Evolutionary conservation across 1,140 invertebrate genomes (phyloP), one percentile per base, ranked within the genome.

Genomic region (Diachasmimorpha longicaudata): DNA sequence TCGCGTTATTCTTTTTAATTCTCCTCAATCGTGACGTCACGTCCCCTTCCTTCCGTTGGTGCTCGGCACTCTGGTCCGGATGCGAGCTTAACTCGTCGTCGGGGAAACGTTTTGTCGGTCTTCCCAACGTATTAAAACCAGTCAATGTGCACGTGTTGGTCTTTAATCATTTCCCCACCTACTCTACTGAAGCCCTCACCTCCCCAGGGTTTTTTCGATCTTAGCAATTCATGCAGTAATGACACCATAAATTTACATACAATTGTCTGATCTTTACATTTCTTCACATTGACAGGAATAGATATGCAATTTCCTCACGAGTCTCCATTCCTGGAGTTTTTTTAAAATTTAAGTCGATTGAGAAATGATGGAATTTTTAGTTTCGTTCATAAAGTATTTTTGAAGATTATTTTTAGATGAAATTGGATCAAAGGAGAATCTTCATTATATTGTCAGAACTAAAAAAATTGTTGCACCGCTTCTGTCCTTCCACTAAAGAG

Each of bases 21-120:
- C 80, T 83, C 84, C 82, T 86, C 83, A 86, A 87, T 87, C 86
- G 81, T 87, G 81, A 88, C 85, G 87, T 88, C 86, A 87, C 81
- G 81, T 82, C 84, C 84, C 83, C 85, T 87, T 88, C 87, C 87
- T 88, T 88, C 86, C 87, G 85, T 80, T 87, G 21, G 58, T 66
- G 25, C 23, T 19, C 78, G 80, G 82, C 81, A 82, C 83, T 44
- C 48, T 63, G 79, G 81, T 84, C 84, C 86, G 86, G 86, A 87
- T 87, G 82, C 81, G 81, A 85, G 85, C 79, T 86, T 86, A 86
- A 87, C 83, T 83, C 58, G 68, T 67, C 69, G 63, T 71, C 70
- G 42, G 73, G 73, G 67, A 69, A 52, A 19, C 44, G 19, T 75
- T 69, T 75, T 69, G 73, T 69, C 63, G 16, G 37, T 39, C n/a